A percentile compares a stretch with the other conserved stretches of the same genome.
phyloP scores from a whole-genome alignment of 2,888 invertebrate species.

The Villa cingulata region DNA sequence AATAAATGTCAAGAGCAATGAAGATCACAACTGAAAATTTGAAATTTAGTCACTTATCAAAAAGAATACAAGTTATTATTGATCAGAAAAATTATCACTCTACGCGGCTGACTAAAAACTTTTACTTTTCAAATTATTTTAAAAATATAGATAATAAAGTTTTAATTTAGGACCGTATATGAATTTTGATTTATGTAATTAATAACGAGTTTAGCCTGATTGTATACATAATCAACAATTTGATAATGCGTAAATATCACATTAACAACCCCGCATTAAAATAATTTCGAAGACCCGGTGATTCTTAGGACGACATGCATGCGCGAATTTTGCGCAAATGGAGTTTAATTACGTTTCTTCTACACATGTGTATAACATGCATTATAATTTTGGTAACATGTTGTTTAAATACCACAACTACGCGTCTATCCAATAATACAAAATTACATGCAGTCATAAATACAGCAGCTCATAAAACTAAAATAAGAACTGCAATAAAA shows the following conservation, averaged over 20 bases:
- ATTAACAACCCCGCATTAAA: background rate
- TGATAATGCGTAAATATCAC: too few relatives aligned
- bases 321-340: constrained; percentile 40
- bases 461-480: constrained; percentile 11
- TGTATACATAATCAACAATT: too few relatives aligned
- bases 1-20: too few relatives aligned
- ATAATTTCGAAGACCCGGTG: background rate
- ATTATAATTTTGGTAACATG: constrained; percentile 32
- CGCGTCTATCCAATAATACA: constrained; percentile 21
- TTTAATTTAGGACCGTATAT: background rate
- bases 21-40: constrained; percentile 13
- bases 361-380: constrained; percentile 32
- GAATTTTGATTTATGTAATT: too few relatives aligned
- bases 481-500: constrained; percentile 9
- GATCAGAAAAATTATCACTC: constrained; percentile 9
- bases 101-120: constrained; percentile 5
- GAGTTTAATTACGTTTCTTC: constrained; percentile 37
- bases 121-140: constrained; percentile 1
- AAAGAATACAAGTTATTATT: constrained; percentile 8
- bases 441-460: constrained; percentile 12
- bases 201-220: too few relatives aligned
- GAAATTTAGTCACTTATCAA: constrained; percentile 9
- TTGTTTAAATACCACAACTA: constrained; percentile 25
- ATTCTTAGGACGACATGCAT: constrained; percentile 35
- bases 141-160: background rate